Conservation (phyloP, 2,113 vertebrate genomes). For the Corvus moneduloides region DNA sequence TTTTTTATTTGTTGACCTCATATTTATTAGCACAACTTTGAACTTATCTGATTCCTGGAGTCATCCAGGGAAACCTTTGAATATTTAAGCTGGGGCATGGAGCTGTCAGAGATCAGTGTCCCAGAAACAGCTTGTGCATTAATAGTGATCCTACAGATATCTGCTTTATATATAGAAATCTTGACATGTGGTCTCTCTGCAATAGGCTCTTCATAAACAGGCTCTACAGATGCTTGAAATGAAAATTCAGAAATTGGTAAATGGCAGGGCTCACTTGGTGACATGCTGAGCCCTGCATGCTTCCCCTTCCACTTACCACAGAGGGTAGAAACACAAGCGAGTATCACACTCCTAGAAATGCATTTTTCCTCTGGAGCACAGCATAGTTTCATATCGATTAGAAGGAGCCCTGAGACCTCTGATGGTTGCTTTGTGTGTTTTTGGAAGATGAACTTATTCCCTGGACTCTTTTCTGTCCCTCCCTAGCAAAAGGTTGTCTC, state of each 20-base stretch:
- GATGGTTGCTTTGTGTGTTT: neutral
- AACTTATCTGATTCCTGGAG: neutral
- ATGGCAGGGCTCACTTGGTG: neutral
- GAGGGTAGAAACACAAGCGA: neutral
- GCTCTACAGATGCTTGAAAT: neutral
- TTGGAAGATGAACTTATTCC: neutral
- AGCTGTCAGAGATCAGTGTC: neutral
- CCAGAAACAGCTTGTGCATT: neutral
- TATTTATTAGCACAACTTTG: neutral
- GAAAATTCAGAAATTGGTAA: neutral
- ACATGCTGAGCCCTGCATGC: rapidly evolving
- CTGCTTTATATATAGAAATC: neutral
- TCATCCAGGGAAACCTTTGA: neutral
- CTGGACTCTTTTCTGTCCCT: neutral
- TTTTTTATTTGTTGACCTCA: neutral
- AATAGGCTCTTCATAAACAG: neutral
- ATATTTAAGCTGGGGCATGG: neutral
- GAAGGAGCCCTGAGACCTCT: neutral
- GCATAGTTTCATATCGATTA: neutral
- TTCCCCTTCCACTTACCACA: neutral
- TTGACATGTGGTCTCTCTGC: neutral
- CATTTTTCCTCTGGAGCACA: neutral
- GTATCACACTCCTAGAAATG: neutral
- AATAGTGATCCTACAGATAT: neutral
- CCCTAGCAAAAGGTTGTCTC: neutral